phyloP scores from a whole-genome alignment of 2,888 invertebrate species.

The Phortica magna region DNA sequence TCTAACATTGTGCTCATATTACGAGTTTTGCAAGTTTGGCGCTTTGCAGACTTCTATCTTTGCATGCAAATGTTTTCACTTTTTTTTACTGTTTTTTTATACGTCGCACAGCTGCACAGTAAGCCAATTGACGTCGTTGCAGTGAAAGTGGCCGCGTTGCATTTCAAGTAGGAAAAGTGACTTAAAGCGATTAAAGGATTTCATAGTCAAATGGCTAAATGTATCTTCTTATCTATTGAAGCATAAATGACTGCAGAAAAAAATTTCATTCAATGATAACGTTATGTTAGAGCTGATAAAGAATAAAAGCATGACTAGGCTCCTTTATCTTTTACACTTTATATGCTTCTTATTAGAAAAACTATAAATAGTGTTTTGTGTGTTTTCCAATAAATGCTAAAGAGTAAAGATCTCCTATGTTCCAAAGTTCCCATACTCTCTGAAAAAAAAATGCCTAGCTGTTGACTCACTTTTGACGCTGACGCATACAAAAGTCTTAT shows the following conservation, averaged over 20 bases:
- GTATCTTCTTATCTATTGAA: background rate
- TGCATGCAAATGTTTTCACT: slow-evolving; percentile 22
- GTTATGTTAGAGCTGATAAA: background rate
- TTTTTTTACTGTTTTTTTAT: slow-evolving; percentile 3
- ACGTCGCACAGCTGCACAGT: background rate
- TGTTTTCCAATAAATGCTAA: too few species aligned
- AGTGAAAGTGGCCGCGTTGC: background rate
- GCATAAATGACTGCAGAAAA: background rate
- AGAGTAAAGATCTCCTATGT: too few species aligned
- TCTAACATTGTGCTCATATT: slow-evolving; percentile 6
- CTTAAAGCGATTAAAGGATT: slow-evolving; percentile 22
- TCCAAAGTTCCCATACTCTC: too few species aligned
- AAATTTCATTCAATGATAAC: background rate
- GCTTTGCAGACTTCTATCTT: slow-evolving; percentile 6
- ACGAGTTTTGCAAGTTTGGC: background rate
- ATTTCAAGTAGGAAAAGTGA: slow-evolving; percentile 2
- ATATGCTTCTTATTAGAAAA: too few species aligned
- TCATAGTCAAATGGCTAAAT: background rate
- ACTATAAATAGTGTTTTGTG: too few species aligned
- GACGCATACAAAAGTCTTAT: too few species aligned
- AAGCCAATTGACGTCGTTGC: background rate
- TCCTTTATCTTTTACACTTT: too few species aligned
- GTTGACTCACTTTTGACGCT: too few species aligned
- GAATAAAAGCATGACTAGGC: too few species aligned
- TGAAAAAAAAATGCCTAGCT: too few species aligned